Base-by-base conservation (phyloP, 2,797 vertebrate genomes). In the Furcifer pardalis region DNA sequence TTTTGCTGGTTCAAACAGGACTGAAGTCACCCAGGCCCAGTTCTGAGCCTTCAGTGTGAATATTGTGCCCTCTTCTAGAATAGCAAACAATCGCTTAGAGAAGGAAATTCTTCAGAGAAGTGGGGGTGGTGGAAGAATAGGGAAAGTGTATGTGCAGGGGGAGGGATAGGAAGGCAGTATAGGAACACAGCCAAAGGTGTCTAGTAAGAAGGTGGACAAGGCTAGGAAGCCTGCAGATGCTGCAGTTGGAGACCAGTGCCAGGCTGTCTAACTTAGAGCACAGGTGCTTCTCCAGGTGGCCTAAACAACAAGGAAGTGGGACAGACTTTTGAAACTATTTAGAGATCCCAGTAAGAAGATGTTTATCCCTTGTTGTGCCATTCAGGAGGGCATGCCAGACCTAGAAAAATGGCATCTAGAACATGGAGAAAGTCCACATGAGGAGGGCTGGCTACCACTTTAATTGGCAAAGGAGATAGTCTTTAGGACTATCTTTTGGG, bases 41-140 rank as follows among this genome's bases (percentile, higher is more conserved):
- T 4, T 13, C 65, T 7, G 8, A 19, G 46, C 15, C 52, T 35
- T 30, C 32, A 3, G 46, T 6, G 1, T 0, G 2, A 72, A 71
- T 23, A 72, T n/a, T 21, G 25, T 2, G 56, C 37, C 32, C 60
- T 83, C 13, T 76, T 77, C 59, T 72, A 19, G 1, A 56, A 46
- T 42, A 82, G 76, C 65, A 62, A 88, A 78, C 60, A 17, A 32
- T n/a, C 44, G 44, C n/a, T 65, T 60, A 5, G 9, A 62, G 42
- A 30, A 56, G 87, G 84, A 86, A 89, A 90, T 87, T 83, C 81
- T 82, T 40, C 72, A 46, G 46, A 44, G 42, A 6, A 46, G 27
- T 13, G 46, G 1, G 79, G 2, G 13, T 1, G 52, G 52, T 15
- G 52, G 19, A 19, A 4, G 19, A n/a, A n/a, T n/a, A 15, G 52